Percentiles rank a stretch among this genome's conserved stretches.
These are phyloP conservation scores for Halesus radiatus DNA, from an alignment of 1,140 invertebrate species.

Conservation along the genomic window DNA sequence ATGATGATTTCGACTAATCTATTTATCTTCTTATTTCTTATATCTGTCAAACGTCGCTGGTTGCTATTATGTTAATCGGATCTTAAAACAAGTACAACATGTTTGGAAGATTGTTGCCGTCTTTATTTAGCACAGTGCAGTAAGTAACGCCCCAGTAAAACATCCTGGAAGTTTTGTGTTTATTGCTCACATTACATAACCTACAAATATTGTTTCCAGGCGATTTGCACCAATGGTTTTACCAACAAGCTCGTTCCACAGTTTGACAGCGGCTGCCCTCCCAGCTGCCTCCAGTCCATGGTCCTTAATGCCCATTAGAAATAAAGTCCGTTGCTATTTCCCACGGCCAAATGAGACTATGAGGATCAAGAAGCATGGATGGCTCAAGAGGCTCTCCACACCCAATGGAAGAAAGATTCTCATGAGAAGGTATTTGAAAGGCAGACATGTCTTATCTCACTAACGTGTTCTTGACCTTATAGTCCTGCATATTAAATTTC, in stretches of 20 bases:
- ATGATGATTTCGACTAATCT: too few relatives aligned
- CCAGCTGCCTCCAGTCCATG: constrained; percentile 11
- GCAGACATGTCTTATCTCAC: constrained; percentile 78
- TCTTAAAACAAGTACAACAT: constrained; percentile 32
- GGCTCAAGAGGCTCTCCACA: constrained; percentile 78
- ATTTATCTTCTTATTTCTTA: too few relatives aligned
- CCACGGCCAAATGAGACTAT: constrained; percentile 80
- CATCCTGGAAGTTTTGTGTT: background rate
- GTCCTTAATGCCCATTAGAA: constrained; percentile 22
- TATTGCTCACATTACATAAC: background rate
- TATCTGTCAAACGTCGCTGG: too few relatives aligned
- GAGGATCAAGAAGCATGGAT: constrained; percentile 79
- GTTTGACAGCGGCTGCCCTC: background rate
- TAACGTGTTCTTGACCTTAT: constrained; percentile 61
- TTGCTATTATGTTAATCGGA: too few relatives aligned
- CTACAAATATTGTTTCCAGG: constrained; percentile 6
- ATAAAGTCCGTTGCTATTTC: constrained; percentile 75
- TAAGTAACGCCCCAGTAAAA: constrained; percentile 29
- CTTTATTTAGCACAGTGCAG: constrained; percentile 52
- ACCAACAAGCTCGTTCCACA: constrained; percentile 16
- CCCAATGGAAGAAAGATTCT: constrained; percentile 75
- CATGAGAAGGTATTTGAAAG: constrained; percentile 83
- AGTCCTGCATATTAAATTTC: too few relatives aligned
- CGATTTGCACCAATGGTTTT: constrained; percentile 24
- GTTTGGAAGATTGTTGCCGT: constrained; percentile 50